Base-by-base conservation (phyloP, 2,797 vertebrate genomes). In the Peromyscus aztecus region DNA sequence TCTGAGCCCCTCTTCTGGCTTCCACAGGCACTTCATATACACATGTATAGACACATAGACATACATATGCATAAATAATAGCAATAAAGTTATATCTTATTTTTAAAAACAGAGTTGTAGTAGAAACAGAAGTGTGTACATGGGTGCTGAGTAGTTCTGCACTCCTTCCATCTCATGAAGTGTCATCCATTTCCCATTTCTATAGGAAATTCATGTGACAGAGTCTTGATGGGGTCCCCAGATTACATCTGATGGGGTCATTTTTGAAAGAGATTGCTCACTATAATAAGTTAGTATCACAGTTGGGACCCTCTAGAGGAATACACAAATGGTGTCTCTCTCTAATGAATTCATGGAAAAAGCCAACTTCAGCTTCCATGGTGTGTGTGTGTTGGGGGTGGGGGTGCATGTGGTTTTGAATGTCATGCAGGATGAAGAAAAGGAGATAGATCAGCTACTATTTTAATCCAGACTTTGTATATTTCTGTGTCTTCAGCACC, bases 231-330 rank as follows among this genome's bases (percentile, higher is more conserved):
- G n/a, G 19, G 4, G 76, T 71, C 37, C 40, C 4, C 57, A 89
- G 14, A 76, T 40, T 4, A 55, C 14, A 57, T 59, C 27, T 81
- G 27, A 11, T 63, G 80, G 65, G 29, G 14, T 83, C 40, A 46
- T 29, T 1, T 85, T 46, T 67, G 40, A 93, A 89, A 85, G 8
- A 4, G 65, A 89, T 11, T 40, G 8, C 3, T 34, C 23, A 69
- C 4, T 4, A 4, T 12, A 29, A 67, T 29, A 81, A 9, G 34
- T 69, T 27, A 55, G 12, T 1, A 86, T 2, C 29, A 37, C 10
- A 93, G 97, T 97, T 97, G 98, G 97, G 97, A 98, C 98, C 97
- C 98, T 98, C 98, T 98, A 98, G 96, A 96, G 43, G 92, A 97
- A 19, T 96, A 77, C n/a, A 63, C 0, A 46, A 43, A 34, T 3